Percentiles rank a stretch among this genome's conserved stretches.
phyloP scores from a whole-genome alignment of 1,140 invertebrate species.

The Hypsibius dujardini region DNA sequence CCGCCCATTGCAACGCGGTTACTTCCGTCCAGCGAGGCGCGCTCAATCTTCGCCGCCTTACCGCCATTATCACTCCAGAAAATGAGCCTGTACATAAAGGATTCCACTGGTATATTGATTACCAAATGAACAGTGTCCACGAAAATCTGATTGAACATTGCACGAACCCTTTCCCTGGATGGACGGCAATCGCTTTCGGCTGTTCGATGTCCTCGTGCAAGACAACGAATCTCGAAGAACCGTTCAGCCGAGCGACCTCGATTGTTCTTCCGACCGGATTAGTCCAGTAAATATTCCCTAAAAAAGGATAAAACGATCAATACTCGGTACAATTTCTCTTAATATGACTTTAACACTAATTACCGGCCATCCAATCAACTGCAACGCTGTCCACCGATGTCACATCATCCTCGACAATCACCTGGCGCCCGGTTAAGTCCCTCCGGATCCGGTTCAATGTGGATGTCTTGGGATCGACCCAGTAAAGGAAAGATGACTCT shows the following conservation, averaged over 20 bases:
- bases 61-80: conserved; percentile 43
- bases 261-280: conserved; percentile 42
- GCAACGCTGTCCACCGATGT: conserved; percentile 42
- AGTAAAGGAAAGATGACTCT: conserved; percentile 52
- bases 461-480: conserved; percentile 57
- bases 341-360: conserved; percentile 17
- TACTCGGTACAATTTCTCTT: conserved; percentile 30
- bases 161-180: conserved; percentile 39
- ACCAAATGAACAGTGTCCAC: too few relatives aligned
- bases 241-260: conserved; percentile 40
- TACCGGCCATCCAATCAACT: conserved; percentile 48
- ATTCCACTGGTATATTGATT: too few relatives aligned
- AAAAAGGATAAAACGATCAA: conserved; percentile 29
- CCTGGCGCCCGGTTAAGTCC: conserved; percentile 50
- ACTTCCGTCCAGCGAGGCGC: conserved; percentile 41
- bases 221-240: conserved; percentile 38
- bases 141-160: too few relatives aligned
- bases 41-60: conserved; percentile 36
- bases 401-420: conserved; percentile 38
- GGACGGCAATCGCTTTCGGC: conserved; percentile 42
- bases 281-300: conserved; percentile 44
- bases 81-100: conserved; percentile 33
- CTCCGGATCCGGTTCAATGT: conserved; percentile 52
- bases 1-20: conserved; percentile 39
- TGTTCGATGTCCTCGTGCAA: conserved; percentile 33